These are phyloP conservation scores for Lagodon rhomboides DNA, from an alignment of 2,797 vertebrate species.

Conservation along the genomic window DNA sequence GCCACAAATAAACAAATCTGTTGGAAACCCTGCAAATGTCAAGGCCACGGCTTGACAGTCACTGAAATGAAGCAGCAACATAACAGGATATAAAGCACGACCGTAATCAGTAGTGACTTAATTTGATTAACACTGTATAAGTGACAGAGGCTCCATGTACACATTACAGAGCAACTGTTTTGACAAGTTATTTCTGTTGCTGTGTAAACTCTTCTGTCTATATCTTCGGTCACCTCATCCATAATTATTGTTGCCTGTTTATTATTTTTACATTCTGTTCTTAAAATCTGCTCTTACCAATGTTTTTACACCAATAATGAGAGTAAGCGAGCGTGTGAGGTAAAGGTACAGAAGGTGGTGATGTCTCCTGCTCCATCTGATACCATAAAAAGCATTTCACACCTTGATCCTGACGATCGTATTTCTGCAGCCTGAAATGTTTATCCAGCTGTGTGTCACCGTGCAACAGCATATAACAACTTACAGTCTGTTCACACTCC, in stretches of 20 bases:
- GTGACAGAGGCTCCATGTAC: not conserved
- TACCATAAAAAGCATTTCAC: not conserved
- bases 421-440: conserved; percentile 27
- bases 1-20: conserved; percentile 6
- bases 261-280: not conserved
- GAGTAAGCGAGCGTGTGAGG: not conserved
- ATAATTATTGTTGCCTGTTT: not conserved
- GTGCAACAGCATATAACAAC: conserved; percentile 21
- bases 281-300: not conserved
- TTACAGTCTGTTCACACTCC: conserved; percentile 22
- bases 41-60: not conserved
- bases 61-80: not conserved
- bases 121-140: not conserved
- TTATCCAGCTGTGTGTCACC: conserved; percentile 16
- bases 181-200: not conserved
- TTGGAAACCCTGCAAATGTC: not conserved
- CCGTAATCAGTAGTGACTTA: not conserved
- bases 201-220: not conserved
- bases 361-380: not conserved
- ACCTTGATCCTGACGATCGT: not conserved
- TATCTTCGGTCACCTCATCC: not conserved
- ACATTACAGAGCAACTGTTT: not conserved
- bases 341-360: no score
- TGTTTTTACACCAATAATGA: not conserved
- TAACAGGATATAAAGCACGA: not conserved